Base-by-base conservation (phyloP, 2,113 vertebrate genomes). In the Siniperca chuatsi region DNA sequence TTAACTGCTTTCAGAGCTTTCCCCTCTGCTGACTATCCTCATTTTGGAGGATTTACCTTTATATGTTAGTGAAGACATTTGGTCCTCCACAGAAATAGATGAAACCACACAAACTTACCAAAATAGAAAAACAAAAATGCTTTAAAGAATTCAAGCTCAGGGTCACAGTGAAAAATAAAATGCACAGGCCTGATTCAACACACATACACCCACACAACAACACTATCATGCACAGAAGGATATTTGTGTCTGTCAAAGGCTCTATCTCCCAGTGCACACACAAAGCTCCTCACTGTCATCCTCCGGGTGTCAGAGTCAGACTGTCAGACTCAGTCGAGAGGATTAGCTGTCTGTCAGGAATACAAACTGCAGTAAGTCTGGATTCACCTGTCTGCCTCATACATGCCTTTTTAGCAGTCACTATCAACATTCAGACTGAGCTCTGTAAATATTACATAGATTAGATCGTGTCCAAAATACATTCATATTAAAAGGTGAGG, bases 211-310 rank as follows among this genome's bases (percentile, higher is more conserved):
- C 23, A n/a, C 20, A 11, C 21, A n/a, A 8, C 23, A 23, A 29
- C 57, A 13, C 57, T 25, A 60, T 29, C 58, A 29, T 16, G 37
- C 37, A 42, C 20, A 66, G 20, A 42, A 12, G 37, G 64, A 69
- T 50, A 65, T 65, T 64, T 65, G 44, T 50, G 66, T 48, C 44
- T 68, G 66, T 68, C 66, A 68, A 9, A 9, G 65, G 42, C 42
- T 68, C n/a, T 50, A 13, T 69, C 44, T 68, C 42, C n/a, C 44
- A 25, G n/a, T 11, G 29, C 67, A 50, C 18, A 69, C 18, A 35
- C 29, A 52, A 21, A 52, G 25, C 46, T 50, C n/a, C 44, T 69
- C 16, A 11, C 44, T 71, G 48, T 70, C 68, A 23, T 54, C 40
- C 29, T 35, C n/a, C 67, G 13, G 68, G 48, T 54, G 68, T 69